These are phyloP conservation scores for Tragelaphus strepsiceros DNA, from an alignment of 2,113 vertebrate genomes.

Conservation along the genomic window DNA sequence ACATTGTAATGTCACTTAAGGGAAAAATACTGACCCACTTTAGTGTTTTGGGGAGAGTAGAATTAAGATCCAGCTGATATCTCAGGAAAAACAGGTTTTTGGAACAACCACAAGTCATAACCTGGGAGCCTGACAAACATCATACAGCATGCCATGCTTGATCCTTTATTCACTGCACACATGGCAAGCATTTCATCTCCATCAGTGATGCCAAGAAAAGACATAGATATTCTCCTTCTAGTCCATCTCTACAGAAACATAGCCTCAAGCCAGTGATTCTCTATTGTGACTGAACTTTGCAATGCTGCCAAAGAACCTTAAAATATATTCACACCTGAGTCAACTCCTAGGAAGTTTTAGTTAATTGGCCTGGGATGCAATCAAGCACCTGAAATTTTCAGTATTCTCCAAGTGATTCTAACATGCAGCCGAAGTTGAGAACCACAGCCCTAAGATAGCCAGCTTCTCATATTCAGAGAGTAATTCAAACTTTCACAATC, in stretches of 20 bases:
- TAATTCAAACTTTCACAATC: neutral
- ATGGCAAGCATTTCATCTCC: neutral
- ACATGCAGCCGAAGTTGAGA: neutral
- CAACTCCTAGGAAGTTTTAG: neutral
- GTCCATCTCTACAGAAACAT: neutral
- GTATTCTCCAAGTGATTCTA: neutral
- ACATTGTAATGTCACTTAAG: neutral
- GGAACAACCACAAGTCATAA: neutral
- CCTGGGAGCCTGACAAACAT: neutral
- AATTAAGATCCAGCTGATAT: neutral
- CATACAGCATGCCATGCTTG: neutral
- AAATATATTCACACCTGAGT: neutral
- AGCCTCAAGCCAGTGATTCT: neutral
- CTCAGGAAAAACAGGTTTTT: neutral
- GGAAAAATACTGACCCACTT: neutral
- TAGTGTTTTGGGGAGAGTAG: neutral
- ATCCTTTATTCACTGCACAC: neutral
- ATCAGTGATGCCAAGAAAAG: neutral
- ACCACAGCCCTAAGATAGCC: neutral
- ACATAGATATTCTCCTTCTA: neutral
- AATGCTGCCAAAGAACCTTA: neutral
- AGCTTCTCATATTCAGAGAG: neutral
- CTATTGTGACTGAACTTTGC: neutral
- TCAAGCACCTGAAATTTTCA: neutral
- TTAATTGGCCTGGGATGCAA: neutral